These are phyloP conservation scores for Psammodynastes pulverulentus DNA, from an alignment of 2,113 vertebrate species.

Conservation along the genomic window DNA sequence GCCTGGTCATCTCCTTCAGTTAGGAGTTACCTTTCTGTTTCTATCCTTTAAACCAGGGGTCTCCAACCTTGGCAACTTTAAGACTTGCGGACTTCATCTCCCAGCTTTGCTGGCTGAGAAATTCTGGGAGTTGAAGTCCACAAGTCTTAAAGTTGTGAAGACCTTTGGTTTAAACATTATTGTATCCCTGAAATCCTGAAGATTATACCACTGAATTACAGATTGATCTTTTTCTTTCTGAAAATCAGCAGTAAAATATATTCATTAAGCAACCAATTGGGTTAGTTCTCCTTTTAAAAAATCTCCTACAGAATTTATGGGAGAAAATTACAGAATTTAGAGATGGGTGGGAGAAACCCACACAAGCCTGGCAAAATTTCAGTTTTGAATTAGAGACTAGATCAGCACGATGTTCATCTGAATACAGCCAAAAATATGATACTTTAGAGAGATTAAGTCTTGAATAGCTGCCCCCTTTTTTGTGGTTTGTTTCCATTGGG, in stretches of 20 bases:
- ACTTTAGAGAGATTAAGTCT: neutral
- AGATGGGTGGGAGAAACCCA: neutral
- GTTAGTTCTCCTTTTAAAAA: constrained; percentile 55
- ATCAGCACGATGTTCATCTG: constrained; percentile 23
- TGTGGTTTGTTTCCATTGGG: neutral
- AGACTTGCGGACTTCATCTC: too few relatives aligned
- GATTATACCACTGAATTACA: neutral
- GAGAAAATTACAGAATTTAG: constrained; percentile 1
- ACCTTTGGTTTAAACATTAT: too few relatives aligned
- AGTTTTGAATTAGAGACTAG: constrained; percentile 30
- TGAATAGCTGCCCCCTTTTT: neutral
- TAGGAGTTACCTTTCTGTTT: neutral
- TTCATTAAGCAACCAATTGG: constrained; percentile 60
- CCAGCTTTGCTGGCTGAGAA: too few relatives aligned
- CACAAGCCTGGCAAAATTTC: constrained; percentile 29
- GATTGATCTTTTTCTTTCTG: neutral
- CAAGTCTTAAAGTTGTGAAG: too few relatives aligned
- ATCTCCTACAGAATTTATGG: constrained; percentile 17
- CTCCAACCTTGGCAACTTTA: too few relatives aligned
- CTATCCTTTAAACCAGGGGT: neutral
- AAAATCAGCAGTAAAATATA: constrained; percentile 47
- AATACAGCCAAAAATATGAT: neutral
- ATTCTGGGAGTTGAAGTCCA: too few relatives aligned
- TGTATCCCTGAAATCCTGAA: neutral
- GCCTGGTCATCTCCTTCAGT: neutral